These are phyloP conservation scores for Acromyrmex charruanus DNA, from an alignment of 1,140 invertebrate species.

Conservation along the genomic window DNA sequence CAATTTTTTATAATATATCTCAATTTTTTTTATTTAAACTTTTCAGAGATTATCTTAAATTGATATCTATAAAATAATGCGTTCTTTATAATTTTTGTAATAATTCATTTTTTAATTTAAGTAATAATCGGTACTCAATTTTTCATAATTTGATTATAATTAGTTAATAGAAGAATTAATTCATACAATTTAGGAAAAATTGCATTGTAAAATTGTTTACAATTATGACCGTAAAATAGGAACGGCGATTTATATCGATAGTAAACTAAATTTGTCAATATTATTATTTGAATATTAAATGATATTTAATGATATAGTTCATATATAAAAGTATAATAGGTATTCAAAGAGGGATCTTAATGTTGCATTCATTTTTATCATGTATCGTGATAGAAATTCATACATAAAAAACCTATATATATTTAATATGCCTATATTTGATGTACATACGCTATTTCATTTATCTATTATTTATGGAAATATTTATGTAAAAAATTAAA, in stretches of 20 bases:
- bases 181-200: conserved; percentile 3
- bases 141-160: conserved; percentile 3
- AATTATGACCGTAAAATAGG: not conserved
- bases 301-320: too few species aligned
- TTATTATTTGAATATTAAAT: too few species aligned
- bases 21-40: not conserved
- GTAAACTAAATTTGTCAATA: not conserved
- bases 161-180: not conserved
- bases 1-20: not conserved
- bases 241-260: not conserved
- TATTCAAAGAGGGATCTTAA: too few species aligned
- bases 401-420: too few species aligned
- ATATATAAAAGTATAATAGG: too few species aligned
- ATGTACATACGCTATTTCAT: too few species aligned
- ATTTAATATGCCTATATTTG: too few species aligned
- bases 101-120: not conserved
- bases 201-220: not conserved
- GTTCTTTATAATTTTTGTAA: too few species aligned
- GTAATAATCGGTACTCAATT: not conserved
- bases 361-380: too few species aligned
- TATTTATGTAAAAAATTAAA: too few species aligned
- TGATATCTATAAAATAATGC: not conserved
- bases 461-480: too few species aligned
- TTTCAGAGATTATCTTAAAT: not conserved
- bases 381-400: too few species aligned